Evolutionary conservation across 2,113 vertebrate species (phyloP).

Genomic region (Stomatorhinus ivindoensis): DNA sequence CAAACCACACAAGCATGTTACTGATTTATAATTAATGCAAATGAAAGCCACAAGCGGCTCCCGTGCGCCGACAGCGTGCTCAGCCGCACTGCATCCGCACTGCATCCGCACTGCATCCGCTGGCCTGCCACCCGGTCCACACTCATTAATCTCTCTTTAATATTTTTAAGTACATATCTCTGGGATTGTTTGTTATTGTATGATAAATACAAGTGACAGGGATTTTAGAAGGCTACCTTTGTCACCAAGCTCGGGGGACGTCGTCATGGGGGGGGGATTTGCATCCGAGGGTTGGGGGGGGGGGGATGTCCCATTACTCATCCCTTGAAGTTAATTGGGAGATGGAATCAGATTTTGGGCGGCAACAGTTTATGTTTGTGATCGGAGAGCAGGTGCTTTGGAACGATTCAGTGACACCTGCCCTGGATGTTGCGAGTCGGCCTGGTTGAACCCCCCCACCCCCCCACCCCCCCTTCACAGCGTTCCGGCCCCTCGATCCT

Average conservation of each 20-base stretch:
- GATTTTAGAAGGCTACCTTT: slow-evolving; percentile 72
- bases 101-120: slow-evolving; percentile 26
- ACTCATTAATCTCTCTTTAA: slow-evolving; percentile 86
- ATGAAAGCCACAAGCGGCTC: slow-evolving; percentile 87
- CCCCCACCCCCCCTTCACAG: not conserved
- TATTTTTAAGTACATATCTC: slow-evolving; percentile 87
- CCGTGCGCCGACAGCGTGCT: slow-evolving; percentile 77
- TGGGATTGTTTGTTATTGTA: slow-evolving; percentile 80
- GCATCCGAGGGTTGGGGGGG: slow-evolving; percentile 45
- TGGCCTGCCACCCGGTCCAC: slow-evolving; percentile 72
- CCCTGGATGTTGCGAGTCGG: not conserved
- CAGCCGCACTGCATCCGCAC: slow-evolving; percentile 76
- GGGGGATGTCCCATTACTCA: slow-evolving; percentile 54
- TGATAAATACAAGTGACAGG: slow-evolving; percentile 80
- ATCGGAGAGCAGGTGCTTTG: slow-evolving; percentile 18
- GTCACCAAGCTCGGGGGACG: slow-evolving; percentile 72
- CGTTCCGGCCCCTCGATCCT: not conserved
- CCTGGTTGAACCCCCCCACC: not conserved
- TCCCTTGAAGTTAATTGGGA: slow-evolving; percentile 60
- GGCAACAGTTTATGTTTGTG: slow-evolving; percentile 20
- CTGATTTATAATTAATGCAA: slow-evolving; percentile 92
- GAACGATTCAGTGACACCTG: slow-evolving; percentile 3
- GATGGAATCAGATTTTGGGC: slow-evolving; percentile 45
- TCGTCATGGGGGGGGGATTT: slow-evolving; percentile 61
- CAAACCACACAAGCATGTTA: slow-evolving; percentile 81